Base-by-base conservation (phyloP, 1,140 invertebrate species). In the Nixonia krombeini region DNA sequence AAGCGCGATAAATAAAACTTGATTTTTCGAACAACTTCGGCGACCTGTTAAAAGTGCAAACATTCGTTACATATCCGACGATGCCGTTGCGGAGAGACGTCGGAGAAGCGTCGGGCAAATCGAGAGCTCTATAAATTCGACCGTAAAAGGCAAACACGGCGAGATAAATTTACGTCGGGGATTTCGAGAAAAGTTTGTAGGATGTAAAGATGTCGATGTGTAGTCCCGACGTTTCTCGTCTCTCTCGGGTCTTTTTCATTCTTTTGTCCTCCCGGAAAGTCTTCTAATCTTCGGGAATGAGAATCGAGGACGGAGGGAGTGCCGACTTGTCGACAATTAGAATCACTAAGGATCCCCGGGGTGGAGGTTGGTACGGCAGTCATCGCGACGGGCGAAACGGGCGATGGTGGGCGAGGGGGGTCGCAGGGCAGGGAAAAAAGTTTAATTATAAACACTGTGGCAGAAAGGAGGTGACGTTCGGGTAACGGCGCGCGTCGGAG, bases 361-460 rank as follows among this genome's bases (percentile, higher is more conserved):
- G 71, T 51, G 61, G 50, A 51, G 66, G 41, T 40, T 28, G 44
- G 50, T 42, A 59, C 16, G 42, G 13, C 10, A 45, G 42, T 29
- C 42, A 45, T 45, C 42, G 25, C 35, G 57, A 57, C 31, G 41
- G 47, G 23, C 16, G 18, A 26, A 49, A n/a, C n/a, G n/a, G n/a
- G n/a, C n/a, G n/a, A n/a, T n/a, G n/a, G n/a, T n/a, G n/a, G n/a
- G n/a, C n/a, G n/a, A n/a, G 49, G 6, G 28, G 17, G 38, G 49
- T 9, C n/a, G 62, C 42, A 58, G 45, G 46, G 46, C 66, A 31
- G 38, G 50, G 53, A 73, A 76, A 78, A 76, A 81, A 81, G 76
- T 80, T 82, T 81, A 82, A 82, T 82, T 82, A 79, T 81, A 82
- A 81, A 81, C 73, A 82, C 63, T 59, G 74, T 45, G 67, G 65